Evolutionary conservation across 2,888 invertebrate genomes (phyloP), one percentile per base, ranked within the genome.

Genomic region (Dendrolimus houi): DNA sequence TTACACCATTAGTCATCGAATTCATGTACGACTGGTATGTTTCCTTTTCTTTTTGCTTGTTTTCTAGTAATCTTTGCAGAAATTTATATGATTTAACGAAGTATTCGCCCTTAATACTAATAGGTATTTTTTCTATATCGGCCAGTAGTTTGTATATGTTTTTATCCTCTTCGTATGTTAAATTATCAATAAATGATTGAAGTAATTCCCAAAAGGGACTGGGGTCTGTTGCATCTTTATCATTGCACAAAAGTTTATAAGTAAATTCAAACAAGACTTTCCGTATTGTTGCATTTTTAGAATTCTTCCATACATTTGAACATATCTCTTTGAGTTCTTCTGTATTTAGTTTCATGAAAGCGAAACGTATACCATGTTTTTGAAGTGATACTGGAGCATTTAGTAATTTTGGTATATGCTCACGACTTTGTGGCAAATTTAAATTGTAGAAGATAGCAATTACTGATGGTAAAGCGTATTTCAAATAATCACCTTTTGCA

Each of bases 401-500:
- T 9, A 82, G 60, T 56, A 87, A 61, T 59, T 74, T 71, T 3
- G 71, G 71, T 53, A 85, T 69, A 60, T 73, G 68, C 58, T 71
- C 64, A 53, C 64, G 67, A 56, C 72, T 72, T 53, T 68, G 58
- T 12, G 58, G 55, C n/a, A 60, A 53, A 59, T 68, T 77, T 62
- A 84, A 61, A 62, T 85, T 83, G 61, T 81, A 75, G 65, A 77
- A 79, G 62, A 87, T 77, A 6, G 85, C 75, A 41, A 72, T 66
- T 52, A 87, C 65, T 8, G 87, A 81, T 2, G 85, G 84, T 14
- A 85, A 71, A 52, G 82, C 74, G 57, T 73, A 84, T 58, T 81
- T 80, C 42, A 85, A 64, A 60, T 83, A 85, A 64, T 85, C 86
- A 55, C 85, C 85, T 61, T 81, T 81, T 9, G 85, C 77, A 59